Conservation (phyloP, 2,113 vertebrate genomes). For the Acanthochromis polyacanthus region DNA sequence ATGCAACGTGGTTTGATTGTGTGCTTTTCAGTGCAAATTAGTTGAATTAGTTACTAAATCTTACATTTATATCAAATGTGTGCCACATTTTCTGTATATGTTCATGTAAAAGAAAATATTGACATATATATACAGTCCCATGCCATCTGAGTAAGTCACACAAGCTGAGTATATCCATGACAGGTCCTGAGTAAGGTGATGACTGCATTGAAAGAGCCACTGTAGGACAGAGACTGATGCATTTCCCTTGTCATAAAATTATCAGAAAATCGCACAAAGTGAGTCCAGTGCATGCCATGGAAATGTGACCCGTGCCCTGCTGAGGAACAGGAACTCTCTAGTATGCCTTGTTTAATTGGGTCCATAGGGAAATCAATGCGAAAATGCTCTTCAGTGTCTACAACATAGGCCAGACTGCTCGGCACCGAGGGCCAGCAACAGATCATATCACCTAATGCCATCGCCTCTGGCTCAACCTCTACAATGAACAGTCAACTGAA, state of each 20-base stretch:
- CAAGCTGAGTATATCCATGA: background rate
- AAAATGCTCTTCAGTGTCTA: constrained; percentile 58
- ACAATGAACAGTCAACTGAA: constrained; percentile 10
- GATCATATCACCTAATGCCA: constrained; percentile 69
- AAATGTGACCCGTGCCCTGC: constrained; percentile 51
- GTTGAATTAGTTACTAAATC: background rate
- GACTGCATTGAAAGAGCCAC: background rate
- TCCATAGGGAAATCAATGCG: constrained; percentile 71
- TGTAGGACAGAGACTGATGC: constrained; percentile 9
- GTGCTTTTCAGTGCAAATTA: background rate
- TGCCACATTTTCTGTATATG: no score
- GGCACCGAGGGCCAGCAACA: constrained; percentile 50
- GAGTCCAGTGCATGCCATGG: constrained; percentile 21
- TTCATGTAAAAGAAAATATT: no score
- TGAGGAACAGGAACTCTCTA: constrained; percentile 50
- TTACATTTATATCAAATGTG: background rate
- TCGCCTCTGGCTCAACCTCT: constrained; percentile 24
- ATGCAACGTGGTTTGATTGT: background rate
- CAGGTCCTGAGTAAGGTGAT: constrained; percentile 8
- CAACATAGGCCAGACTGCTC: constrained; percentile 56
- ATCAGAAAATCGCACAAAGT: constrained; percentile 48
- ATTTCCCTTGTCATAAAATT: constrained; percentile 49
- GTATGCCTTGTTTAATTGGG: constrained; percentile 70
- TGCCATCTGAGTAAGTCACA: background rate
- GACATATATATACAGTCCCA: background rate